These are phyloP conservation scores for Neotragus moschatus DNA, from an alignment of 2,113 vertebrate genomes.

Conservation along the genomic window DNA sequence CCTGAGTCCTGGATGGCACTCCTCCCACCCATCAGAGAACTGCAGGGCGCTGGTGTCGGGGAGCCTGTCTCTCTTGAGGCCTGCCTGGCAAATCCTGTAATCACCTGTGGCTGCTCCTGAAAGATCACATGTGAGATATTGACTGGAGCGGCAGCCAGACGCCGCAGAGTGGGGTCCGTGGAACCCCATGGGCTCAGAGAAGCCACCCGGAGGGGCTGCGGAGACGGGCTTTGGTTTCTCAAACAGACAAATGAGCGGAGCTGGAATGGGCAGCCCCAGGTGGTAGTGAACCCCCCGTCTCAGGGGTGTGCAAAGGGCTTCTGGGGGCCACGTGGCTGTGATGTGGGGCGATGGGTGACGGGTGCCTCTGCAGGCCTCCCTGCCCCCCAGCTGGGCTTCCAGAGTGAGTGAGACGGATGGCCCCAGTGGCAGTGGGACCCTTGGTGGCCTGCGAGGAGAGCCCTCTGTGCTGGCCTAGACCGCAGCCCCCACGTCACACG, in stretches of 20 bases:
- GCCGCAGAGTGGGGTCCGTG: rapidly evolving
- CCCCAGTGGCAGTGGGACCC: rapidly evolving
- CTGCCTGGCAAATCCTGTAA: neutral
- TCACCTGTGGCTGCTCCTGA: neutral
- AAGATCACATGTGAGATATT: rapidly evolving
- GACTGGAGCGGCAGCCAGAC: rapidly evolving
- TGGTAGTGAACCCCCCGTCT: rapidly evolving
- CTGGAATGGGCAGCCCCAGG: neutral
- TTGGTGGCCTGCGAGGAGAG: rapidly evolving
- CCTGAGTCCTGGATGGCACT: rapidly evolving
- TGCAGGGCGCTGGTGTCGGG: rapidly evolving
- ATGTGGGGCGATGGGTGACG: neutral
- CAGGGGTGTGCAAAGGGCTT: neutral
- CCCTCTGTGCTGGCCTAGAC: no score
- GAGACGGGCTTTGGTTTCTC: rapidly evolving
- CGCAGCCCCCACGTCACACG: rapidly evolving
- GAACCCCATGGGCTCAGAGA: neutral
- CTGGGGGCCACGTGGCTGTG: neutral
- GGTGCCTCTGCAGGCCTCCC: rapidly evolving
- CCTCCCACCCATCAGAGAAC: neutral
- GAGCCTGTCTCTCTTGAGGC: rapidly evolving
- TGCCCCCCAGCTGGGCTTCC: neutral
- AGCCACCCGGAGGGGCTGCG: rapidly evolving
- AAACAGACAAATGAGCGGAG: rapidly evolving
- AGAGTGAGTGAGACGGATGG: no score